Base-by-base conservation (phyloP, 2,888 invertebrate genomes). In the Coelinius sp. region DNA sequence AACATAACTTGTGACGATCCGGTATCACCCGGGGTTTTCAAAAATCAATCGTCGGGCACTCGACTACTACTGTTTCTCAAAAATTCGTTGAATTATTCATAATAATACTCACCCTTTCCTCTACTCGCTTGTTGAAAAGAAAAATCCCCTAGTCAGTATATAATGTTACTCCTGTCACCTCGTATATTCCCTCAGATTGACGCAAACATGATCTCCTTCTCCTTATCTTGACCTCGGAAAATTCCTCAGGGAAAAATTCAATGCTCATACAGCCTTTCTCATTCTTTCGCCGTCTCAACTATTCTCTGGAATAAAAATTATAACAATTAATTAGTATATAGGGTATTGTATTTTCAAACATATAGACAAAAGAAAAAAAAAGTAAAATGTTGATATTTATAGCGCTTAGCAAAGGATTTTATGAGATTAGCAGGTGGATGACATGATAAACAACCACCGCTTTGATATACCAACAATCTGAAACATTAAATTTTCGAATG, bases 1-100 rank as follows among this genome's bases (percentile, higher is more conserved):
- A 49, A 49, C 46, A 49, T 2, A 59, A 35, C 35, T 59, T 22
- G 59, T 53, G 53, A 53, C 53, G 22, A 35, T n/a, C n/a, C n/a
- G 17, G 31, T 27, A n/a, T 17, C 17, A 5, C 12, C 44, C 12
- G 44, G 44, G 44, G 44, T 44, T 49, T 49, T 49, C 46, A 20
- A 49, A 49, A 49, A 49, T 49, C 46, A 49, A 49, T 49, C n/a
- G 8, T 6, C 1, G 12, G 5, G 14, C 1, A 49, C 6, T 41
- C n/a, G n/a, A n/a, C 41, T 5, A 12, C 41, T 1, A n/a, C 41
- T 2, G 6, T n/a, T 2, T n/a, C n/a, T 10, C 12, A 41, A n/a
- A 41, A n/a, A n/a, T n/a, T 5, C 41, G n/a, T 6, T 38, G 10
- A 14, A 49, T 20, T 20, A 20, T 20, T 49, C 20, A 49, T n/a